Evolutionary conservation across 2,888 invertebrate species (phyloP).

Genomic region (Geophilus truncorum): DNA sequence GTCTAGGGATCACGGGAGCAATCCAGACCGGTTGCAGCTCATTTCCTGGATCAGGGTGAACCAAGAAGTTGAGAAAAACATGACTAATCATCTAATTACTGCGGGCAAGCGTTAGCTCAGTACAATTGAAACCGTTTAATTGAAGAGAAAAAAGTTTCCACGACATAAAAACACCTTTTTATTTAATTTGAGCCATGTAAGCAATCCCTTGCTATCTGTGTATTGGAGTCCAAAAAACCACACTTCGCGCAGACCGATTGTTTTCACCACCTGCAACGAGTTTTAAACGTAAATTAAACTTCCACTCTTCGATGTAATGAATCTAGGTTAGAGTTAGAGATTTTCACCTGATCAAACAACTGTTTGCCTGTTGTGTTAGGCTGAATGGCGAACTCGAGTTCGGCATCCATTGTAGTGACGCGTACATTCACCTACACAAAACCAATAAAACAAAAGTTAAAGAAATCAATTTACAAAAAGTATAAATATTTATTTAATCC

Average conservation of each 20-base stretch:
- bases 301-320: background rate
- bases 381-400: slow-evolving; percentile 99
- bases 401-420: slow-evolving; percentile 99
- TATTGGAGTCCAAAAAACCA: slow-evolving; percentile 99
- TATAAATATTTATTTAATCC: background rate
- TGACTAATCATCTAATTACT: background rate
- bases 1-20: background rate
- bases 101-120: background rate
- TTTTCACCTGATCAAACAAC: slow-evolving; percentile 85
- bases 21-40: background rate
- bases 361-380: slow-evolving; percentile 99
- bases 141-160: slow-evolving; percentile 43
- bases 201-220: slow-evolving; percentile 94
- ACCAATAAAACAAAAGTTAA: background rate
- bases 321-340: background rate
- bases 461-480: background rate
- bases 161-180: slow-evolving; percentile 73
- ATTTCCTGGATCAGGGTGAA: background rate
- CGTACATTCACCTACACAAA: slow-evolving; percentile 88
- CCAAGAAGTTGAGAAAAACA: background rate
- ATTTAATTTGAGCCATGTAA: slow-evolving; percentile 98
- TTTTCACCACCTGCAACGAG: slow-evolving; percentile 78
- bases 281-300: background rate
- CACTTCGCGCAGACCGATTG: slow-evolving; percentile 96
- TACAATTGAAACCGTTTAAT: background rate